phyloP scores from a whole-genome alignment of 2,888 invertebrate genomes.

The Cephalotes varians region DNA sequence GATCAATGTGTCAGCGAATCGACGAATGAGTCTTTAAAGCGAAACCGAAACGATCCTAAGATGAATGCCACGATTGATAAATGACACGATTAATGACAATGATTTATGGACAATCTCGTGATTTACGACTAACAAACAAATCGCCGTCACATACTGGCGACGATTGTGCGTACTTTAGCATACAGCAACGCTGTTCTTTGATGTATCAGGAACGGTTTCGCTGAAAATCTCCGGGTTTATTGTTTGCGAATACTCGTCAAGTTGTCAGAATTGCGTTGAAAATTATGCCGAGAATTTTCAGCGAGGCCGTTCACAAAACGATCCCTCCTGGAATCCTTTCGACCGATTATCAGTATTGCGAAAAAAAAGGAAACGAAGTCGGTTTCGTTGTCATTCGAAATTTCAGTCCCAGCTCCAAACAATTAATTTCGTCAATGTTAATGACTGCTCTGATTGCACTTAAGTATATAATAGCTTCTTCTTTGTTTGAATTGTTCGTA shows the following conservation, averaged over 20 bases:
- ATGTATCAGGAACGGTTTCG: constrained; percentile 1
- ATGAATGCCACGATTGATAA: constrained; percentile 50
- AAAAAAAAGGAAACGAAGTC: constrained; percentile 31
- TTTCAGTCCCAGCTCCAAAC: constrained; percentile 42
- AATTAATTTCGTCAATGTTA: constrained; percentile 25
- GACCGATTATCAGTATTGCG: constrained; percentile 20
- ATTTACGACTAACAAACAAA: constrained; percentile 52
- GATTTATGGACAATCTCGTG: constrained; percentile 49
- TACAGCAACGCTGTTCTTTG: constrained; percentile 60
- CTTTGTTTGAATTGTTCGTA: constrained; percentile 39
- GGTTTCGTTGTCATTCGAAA: constrained; percentile 51
- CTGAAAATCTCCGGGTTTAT: constrained; percentile 16
- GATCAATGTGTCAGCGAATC: constrained; percentile 36
- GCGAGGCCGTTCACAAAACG: constrained; percentile 27
- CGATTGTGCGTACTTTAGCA: constrained; percentile 66
- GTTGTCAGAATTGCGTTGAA: not conserved
- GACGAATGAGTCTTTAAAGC: constrained; percentile 42
- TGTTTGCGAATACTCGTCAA: not conserved
- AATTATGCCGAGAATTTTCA: constrained; percentile 26
- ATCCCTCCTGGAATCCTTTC: constrained; percentile 36
- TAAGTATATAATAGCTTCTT: constrained; percentile 41
- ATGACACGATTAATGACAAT: constrained; percentile 52
- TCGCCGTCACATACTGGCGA: constrained; percentile 39
- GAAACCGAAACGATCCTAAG: constrained; percentile 28
- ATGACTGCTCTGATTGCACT: constrained; percentile 35